phyloP scores from a whole-genome alignment of 2,888 invertebrate species.

The Hemithea aestivaria region DNA sequence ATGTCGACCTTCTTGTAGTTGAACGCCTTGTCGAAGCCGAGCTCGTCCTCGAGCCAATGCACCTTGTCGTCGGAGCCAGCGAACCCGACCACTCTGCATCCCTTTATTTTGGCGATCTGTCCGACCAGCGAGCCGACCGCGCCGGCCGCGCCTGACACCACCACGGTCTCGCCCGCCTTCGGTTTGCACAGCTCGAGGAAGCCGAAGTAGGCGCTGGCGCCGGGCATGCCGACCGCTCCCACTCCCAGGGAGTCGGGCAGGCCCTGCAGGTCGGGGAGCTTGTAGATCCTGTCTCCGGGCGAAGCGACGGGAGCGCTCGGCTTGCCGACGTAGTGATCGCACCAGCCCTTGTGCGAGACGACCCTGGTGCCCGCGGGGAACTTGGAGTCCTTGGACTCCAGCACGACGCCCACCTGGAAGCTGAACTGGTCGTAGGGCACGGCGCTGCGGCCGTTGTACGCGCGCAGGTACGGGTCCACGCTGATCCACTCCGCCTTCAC shows the following conservation, averaged over 20 bases:
- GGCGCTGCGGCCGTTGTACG: constrained; percentile 27
- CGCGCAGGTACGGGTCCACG: constrained; percentile 50
- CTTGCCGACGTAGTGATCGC: constrained; percentile 63
- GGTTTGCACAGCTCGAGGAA: constrained; percentile 84
- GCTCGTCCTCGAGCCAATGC: constrained; percentile 80
- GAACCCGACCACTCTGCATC: constrained; percentile 82
- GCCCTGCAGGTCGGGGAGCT: constrained; percentile 76
- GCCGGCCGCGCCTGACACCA: constrained; percentile 86
- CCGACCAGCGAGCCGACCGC: constrained; percentile 87
- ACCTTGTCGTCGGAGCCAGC: constrained; percentile 85
- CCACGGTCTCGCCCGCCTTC: constrained; percentile 84
- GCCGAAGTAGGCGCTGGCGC: constrained; percentile 87
- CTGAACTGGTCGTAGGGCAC: constrained; percentile 34
- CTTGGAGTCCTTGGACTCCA: constrained; percentile 46
- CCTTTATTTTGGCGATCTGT: constrained; percentile 86
- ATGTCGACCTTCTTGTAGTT: constrained; percentile 84
- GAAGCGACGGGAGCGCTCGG: constrained; percentile 22
- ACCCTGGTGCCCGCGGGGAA: constrained; percentile 81
- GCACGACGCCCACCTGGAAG: constrained; percentile 55
- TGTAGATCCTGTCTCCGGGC: constrained; percentile 33
- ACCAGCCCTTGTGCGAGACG: constrained; percentile 83
- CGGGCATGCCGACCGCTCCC: constrained; percentile 84
- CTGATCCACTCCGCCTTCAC: constrained; percentile 48
- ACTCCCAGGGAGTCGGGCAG: constrained; percentile 77
- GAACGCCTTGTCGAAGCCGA: constrained; percentile 84